phyloP scores from a whole-genome alignment of 2,113 vertebrate genomes.

The Oryzias melastigma region DNA sequence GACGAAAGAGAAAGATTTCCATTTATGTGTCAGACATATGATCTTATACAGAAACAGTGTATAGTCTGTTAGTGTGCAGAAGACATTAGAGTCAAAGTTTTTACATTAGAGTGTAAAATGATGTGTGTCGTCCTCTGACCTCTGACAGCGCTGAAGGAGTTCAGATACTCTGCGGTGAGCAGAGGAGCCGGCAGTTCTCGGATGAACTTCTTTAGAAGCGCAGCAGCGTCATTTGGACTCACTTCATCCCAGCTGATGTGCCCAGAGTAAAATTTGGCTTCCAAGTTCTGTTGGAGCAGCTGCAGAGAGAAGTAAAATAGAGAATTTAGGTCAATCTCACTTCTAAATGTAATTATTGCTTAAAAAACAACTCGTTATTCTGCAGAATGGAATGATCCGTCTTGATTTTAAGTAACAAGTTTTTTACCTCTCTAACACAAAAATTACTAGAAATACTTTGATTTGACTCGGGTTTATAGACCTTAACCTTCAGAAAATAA shows the following conservation, averaged over 20 bases:
- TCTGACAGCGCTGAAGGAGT: conserved; percentile 86
- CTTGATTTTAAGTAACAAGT: neutral
- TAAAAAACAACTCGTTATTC: neutral
- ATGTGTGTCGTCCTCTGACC: conserved; percentile 73
- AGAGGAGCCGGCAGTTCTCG: conserved; percentile 85
- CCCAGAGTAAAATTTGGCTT: conserved; percentile 82
- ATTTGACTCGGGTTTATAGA: no score
- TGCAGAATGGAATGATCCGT: neutral
- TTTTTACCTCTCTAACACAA: no score
- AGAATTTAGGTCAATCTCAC: neutral
- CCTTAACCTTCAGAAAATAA: no score
- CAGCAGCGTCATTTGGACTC: conserved; percentile 84
- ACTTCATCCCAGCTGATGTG: conserved; percentile 87
- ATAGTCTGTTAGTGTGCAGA: no score
- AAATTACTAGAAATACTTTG: no score
- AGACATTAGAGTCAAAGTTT: no score
- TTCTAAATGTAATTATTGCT: neutral
- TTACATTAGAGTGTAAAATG: neutral
- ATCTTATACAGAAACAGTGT: neutral
- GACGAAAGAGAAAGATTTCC: conserved; percentile 1
- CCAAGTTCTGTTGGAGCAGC: conserved; percentile 85
- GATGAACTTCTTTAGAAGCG: conserved; percentile 91
- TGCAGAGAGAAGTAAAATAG: conserved; percentile 28
- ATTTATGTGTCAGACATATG: neutral
- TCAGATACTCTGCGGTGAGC: conserved; percentile 88